Base-by-base conservation (phyloP, 2,113 vertebrate genomes). In the Microcebus murinus region DNA sequence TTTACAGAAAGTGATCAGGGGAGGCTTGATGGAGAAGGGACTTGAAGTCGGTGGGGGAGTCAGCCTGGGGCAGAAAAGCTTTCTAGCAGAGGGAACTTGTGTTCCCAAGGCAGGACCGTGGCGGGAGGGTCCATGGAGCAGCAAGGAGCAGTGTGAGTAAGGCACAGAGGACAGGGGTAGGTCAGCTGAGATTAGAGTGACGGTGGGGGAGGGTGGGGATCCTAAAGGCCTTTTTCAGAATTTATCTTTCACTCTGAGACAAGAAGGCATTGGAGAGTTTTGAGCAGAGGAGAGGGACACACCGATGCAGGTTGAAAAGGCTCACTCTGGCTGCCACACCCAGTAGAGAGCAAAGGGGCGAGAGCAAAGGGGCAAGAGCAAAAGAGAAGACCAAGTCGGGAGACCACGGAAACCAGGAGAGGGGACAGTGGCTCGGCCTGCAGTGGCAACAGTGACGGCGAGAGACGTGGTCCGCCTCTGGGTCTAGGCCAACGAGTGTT, bases 401-500 rank as follows among this genome's bases (percentile, higher is more conserved):
- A 74, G 29, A 80, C 7, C 45, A 23, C 0, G 1, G 45, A 83
- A 52, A 86, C 52, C 10, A 55, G 61, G 17, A 68, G 48, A 48
- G 4, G 63, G 12, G 27, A 68, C 1, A 10, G 10, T 27, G 31
- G 9, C 23, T 36, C 25, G 18, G 2, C 39, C 27, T 15, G 18
- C 7, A 1, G 29, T 39, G 12, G 67, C 20, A 61, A n/a, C 39
- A 8, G 0, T 1, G 34, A 70, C 34, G 23, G 4, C 4, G 8
- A 20, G 5, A 89, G 52, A 55, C 11, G 4, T 4, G 31, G 18
- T 34, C 25, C 39, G 36, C 27, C 17, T 86, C 36, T 3, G 21
- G 29, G 5, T 27, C 87, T 73, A 1, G 39, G 48, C 34, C 52
- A 50, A 31, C 0, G 12, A 9, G 34, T 71, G 4, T 7, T 39